Percentiles rank a stretch among this genome's conserved stretches.
phyloP scores from a whole-genome alignment of 2,797 vertebrate species.

The Thunnus albacares region DNA sequence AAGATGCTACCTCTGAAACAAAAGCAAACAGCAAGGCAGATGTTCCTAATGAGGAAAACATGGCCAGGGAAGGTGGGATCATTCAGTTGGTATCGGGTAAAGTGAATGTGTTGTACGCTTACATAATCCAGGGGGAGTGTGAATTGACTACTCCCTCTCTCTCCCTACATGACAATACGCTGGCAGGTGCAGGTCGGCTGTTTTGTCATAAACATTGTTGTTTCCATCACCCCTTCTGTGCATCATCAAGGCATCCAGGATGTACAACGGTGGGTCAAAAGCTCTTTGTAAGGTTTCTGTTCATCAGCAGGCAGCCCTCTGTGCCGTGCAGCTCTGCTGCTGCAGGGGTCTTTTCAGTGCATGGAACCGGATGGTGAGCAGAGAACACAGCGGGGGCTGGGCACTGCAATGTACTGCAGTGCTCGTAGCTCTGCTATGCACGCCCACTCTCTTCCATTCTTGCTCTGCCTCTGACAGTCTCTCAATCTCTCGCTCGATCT shows the following conservation, averaged over 20 bases:
- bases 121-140: constrained; percentile 76
- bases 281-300: constrained; percentile 56
- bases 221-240: constrained; percentile 28
- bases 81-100: constrained; percentile 56
- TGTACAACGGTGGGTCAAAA: constrained; percentile 46
- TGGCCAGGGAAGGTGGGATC: constrained; percentile 51
- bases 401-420: constrained; percentile 88
- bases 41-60: constrained; percentile 73
- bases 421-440: constrained; percentile 80
- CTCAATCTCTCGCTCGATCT: constrained; percentile 66
- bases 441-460: constrained; percentile 80
- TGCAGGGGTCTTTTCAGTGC: constrained; percentile 84
- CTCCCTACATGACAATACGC: constrained; percentile 50
- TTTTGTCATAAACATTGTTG: constrained; percentile 3
- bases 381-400: constrained; percentile 84
- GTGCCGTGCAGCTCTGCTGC: constrained; percentile 69
- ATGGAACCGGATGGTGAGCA: constrained; percentile 82
- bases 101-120: constrained; percentile 66
- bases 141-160: constrained; percentile 64
- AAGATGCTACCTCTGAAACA: constrained; percentile 59
- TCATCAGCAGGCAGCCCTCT: constrained; percentile 63
- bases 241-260: constrained; percentile 31
- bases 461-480: constrained; percentile 72
- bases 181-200: constrained; percentile 41
- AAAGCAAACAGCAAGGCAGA: constrained; percentile 74